A percentile compares a stretch with the other conserved stretches of the same genome.
Evolutionary conservation across 2,888 invertebrate genomes (phyloP).

Genomic region (Sesia apiformis): DNA sequence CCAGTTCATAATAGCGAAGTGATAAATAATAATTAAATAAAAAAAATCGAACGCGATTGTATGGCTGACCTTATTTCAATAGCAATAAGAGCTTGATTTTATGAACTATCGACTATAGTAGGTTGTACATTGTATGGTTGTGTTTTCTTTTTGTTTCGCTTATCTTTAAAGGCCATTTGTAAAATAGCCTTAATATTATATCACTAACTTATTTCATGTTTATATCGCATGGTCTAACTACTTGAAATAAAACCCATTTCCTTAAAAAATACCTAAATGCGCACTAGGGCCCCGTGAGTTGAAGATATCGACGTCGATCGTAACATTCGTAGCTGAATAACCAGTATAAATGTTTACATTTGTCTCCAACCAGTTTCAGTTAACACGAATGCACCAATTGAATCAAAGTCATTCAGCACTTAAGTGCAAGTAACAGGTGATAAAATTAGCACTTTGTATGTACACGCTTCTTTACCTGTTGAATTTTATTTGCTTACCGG

Average conservation of each 20-base stretch:
- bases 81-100: slow-evolving; percentile 1
- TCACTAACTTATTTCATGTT: too few species aligned
- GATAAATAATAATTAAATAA: slow-evolving; percentile 19
- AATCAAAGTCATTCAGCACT: slow-evolving; percentile 12
- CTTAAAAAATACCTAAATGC: too few species aligned
- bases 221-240: too few species aligned
- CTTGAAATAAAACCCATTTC: too few species aligned
- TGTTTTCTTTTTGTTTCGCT: slow-evolving; percentile 5
- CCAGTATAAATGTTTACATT: slow-evolving; percentile 10
- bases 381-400: slow-evolving; percentile 21
- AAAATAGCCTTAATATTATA: neutral
- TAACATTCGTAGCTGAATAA: too few species aligned
- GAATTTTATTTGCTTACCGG: slow-evolving; percentile 35
- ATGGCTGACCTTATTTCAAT: neutral
- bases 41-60: slow-evolving; percentile 10
- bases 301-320: too few species aligned
- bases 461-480: slow-evolving; percentile 20
- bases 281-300: too few species aligned
- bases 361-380: slow-evolving; percentile 21
- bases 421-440: slow-evolving; percentile 32
- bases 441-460: slow-evolving; percentile 49
- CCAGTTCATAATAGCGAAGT: slow-evolving; percentile 10
- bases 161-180: slow-evolving; percentile 3
- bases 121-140: neutral
- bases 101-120: neutral